A percentile compares a stretch with the other conserved stretches of the same genome.
Conservation (phyloP, 2,113 vertebrate genomes). For the Saccopteryx leptura region DNA sequence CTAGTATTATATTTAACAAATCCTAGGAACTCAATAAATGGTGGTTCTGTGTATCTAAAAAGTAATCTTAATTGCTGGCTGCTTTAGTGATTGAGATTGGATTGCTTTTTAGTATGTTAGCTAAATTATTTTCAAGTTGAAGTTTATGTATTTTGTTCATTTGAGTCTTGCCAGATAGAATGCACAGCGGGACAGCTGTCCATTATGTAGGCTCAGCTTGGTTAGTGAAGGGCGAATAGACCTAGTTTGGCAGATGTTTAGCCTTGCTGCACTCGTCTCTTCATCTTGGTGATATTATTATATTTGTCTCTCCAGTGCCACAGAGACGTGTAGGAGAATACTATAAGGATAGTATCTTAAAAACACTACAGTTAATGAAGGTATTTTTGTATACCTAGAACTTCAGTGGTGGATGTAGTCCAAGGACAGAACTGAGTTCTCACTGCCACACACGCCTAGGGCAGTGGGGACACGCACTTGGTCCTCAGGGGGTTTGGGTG, state of each 20-base stretch:
- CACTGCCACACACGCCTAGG: too few species aligned
- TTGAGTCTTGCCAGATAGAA: constrained; percentile 9
- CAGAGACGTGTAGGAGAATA: neutral
- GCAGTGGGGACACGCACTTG: accelerated
- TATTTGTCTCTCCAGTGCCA: neutral
- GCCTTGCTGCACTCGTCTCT: neutral
- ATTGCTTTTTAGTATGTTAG: neutral
- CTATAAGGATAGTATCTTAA: neutral
- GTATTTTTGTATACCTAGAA: neutral
- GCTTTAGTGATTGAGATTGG: neutral
- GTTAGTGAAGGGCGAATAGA: neutral
- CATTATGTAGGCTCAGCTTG: neutral
- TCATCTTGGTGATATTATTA: neutral
- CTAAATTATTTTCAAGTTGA: constrained; percentile 5
- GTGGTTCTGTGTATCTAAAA: neutral
- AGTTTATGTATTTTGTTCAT: constrained; percentile 3
- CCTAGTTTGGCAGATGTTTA: neutral
- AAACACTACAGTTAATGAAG: neutral
- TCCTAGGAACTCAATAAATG: neutral
- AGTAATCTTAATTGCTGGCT: neutral
- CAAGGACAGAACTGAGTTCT: neutral
- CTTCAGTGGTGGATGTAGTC: neutral
- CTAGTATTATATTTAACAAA: neutral
- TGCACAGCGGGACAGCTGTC: neutral
- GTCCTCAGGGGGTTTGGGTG: neutral